Conservation (phyloP, 2,113 vertebrate genomes). For the Callipepla californica region DNA sequence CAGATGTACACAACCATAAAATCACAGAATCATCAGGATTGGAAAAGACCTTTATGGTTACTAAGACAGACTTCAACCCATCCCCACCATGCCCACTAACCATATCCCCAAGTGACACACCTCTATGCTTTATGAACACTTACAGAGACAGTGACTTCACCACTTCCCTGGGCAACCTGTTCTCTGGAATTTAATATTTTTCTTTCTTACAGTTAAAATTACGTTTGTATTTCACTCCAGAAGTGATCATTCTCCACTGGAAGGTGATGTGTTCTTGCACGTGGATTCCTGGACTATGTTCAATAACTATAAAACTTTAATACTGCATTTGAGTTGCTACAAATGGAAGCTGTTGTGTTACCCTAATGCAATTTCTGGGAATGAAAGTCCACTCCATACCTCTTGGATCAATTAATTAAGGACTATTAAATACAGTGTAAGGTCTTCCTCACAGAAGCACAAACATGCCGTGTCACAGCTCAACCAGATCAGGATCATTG, state of each 20-base stretch:
- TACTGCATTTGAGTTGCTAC: constrained; percentile 28
- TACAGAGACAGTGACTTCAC: too few relatives aligned
- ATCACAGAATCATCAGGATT: neutral
- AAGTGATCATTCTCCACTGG: neutral
- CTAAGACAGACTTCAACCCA: too few relatives aligned
- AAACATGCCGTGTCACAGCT: neutral
- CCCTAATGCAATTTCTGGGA: constrained; percentile 63
- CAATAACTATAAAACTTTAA: constrained; percentile 65
- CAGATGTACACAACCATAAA: neutral
- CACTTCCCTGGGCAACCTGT: neutral
- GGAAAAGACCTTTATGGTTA: neutral
- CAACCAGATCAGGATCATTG: too few relatives aligned
- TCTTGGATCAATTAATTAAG: constrained; percentile 65
- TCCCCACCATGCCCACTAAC: too few relatives aligned
- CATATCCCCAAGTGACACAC: too few relatives aligned
- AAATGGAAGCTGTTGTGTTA: constrained; percentile 47
- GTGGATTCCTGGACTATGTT: constrained; percentile 17
- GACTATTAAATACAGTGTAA: constrained; percentile 57
- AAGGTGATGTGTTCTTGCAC: constrained; percentile 27
- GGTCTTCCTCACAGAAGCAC: constrained; percentile 40
- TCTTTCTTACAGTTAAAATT: neutral
- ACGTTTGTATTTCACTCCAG: rapidly evolving
- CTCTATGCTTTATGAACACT: too few relatives aligned
- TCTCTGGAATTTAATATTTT: neutral
- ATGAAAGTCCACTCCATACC: constrained; percentile 23